Conservation (phyloP, 2,797 vertebrate species). For the Salmo trutta region DNA sequence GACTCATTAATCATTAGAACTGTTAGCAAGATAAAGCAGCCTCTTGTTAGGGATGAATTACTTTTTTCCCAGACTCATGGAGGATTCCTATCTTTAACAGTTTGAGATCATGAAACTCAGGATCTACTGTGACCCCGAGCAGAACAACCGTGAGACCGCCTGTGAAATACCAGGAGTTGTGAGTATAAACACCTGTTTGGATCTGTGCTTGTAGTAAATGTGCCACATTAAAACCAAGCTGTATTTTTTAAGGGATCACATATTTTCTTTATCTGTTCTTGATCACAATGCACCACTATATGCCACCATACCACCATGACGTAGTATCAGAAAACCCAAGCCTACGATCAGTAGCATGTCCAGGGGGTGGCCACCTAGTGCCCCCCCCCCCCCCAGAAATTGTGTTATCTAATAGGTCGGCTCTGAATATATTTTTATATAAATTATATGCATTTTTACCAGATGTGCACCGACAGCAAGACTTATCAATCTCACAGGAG, state of each 20-base stretch:
- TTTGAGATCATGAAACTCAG: constrained; percentile 96
- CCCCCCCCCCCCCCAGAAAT: no score
- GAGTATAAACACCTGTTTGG: constrained; percentile 67
- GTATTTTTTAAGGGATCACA: neutral
- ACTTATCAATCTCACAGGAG: no score
- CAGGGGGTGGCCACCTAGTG: no score
- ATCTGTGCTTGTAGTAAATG: neutral
- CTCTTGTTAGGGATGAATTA: neutral
- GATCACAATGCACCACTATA: neutral
- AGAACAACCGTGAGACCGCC: constrained; percentile 91
- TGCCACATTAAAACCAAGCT: neutral
- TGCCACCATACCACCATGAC: neutral
- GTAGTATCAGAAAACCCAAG: neutral
- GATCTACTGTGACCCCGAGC: constrained; percentile 97
- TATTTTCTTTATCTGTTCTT: neutral
- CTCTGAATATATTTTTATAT: neutral
- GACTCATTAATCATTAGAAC: neutral
- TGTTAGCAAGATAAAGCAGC: neutral
- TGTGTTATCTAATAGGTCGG: neutral
- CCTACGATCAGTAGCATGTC: no score
- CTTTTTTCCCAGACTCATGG: neutral
- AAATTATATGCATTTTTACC: no score
- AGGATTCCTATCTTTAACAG: constrained; percentile 59
- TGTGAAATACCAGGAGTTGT: constrained; percentile 97
- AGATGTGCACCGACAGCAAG: no score